Conservation (phyloP, 2,888 invertebrate genomes). For the Zootermopsis nevadensis region DNA sequence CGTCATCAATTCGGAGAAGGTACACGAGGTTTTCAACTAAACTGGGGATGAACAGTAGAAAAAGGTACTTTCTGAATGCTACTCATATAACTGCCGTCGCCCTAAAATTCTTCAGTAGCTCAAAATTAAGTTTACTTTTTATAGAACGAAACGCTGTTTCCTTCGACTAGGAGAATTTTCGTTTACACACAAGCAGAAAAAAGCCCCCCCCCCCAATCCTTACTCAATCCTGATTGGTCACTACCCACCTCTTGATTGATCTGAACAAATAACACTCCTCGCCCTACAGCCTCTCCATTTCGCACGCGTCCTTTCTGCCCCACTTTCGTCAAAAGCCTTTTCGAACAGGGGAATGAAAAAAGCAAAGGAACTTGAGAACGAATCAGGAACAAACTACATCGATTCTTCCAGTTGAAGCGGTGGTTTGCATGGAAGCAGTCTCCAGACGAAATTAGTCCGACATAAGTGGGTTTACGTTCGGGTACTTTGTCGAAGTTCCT, state of each 20-base stretch:
- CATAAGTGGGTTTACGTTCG: neutral
- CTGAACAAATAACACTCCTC: slow-evolving; percentile 7
- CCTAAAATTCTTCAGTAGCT: neutral
- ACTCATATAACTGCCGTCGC: neutral
- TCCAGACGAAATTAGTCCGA: neutral
- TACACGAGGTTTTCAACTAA: neutral
- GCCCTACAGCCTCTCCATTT: neutral
- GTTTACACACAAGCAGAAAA: neutral
- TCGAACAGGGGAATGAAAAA: slow-evolving; percentile 4
- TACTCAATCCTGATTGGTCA: slow-evolving; percentile 28
- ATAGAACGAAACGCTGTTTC: neutral
- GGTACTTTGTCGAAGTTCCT: neutral
- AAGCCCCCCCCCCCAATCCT: neutral
- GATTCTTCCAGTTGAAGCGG: neutral
- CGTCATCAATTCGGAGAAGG: neutral
- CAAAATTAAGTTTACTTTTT: slow-evolving; percentile 16
- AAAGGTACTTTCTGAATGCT: neutral
- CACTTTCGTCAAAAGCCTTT: slow-evolving; percentile 27
- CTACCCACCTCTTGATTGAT: slow-evolving; percentile 19
- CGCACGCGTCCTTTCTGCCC: neutral
- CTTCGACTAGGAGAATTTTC: slow-evolving; percentile 17
- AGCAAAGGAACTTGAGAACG: neutral
- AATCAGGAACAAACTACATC: slow-evolving; percentile 16
- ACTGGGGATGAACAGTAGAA: neutral
- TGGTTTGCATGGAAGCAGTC: neutral